These are phyloP conservation scores for Agriopis leucophaearia DNA, from an alignment of 2,888 invertebrate genomes.

Conservation along the genomic window DNA sequence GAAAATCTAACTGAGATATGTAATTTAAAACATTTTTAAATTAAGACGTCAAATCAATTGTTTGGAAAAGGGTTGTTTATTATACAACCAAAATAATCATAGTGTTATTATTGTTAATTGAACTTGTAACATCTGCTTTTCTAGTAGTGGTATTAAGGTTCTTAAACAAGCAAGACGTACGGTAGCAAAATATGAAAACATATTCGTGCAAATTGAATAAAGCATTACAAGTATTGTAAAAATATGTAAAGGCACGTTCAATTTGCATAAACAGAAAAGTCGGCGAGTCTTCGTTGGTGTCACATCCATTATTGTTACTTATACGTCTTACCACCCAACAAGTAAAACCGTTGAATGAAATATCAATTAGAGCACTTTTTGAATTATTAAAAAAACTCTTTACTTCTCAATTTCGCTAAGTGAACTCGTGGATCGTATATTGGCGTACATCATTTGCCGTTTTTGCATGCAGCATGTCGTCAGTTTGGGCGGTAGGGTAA, in stretches of 20 bases:
- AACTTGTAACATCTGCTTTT: slow-evolving; percentile 69
- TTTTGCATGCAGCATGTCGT: slow-evolving; percentile 71
- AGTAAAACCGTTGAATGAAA: slow-evolving; percentile 80
- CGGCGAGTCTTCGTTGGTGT: slow-evolving; percentile 66
- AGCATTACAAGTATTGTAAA: slow-evolving; percentile 42
- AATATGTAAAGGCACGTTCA: slow-evolving; percentile 50
- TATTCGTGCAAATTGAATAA: slow-evolving; percentile 51
- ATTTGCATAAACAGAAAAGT: slow-evolving; percentile 67
- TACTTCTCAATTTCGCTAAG: slow-evolving; percentile 83
- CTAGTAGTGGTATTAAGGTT: not conserved
- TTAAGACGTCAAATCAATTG: slow-evolving; percentile 78
- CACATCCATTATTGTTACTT: slow-evolving; percentile 75
- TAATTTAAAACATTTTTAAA: slow-evolving; percentile 71
- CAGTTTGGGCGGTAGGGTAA: slow-evolving; percentile 83
- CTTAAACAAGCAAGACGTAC: slow-evolving; percentile 1
- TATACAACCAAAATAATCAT: slow-evolving; percentile 68
- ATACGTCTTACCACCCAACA: slow-evolving; percentile 79
- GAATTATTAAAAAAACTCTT: slow-evolving; percentile 71
- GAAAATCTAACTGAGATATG: slow-evolving; percentile 60
- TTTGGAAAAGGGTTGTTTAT: slow-evolving; percentile 72
- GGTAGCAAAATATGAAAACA: slow-evolving; percentile 42
- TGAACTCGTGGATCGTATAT: slow-evolving; percentile 72
- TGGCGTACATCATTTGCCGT: slow-evolving; percentile 81
- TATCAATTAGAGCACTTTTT: slow-evolving; percentile 83
- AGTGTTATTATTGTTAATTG: slow-evolving; percentile 77